Conservation (phyloP, 2,888 invertebrate genomes). For the Oxycera nigricornis region DNA sequence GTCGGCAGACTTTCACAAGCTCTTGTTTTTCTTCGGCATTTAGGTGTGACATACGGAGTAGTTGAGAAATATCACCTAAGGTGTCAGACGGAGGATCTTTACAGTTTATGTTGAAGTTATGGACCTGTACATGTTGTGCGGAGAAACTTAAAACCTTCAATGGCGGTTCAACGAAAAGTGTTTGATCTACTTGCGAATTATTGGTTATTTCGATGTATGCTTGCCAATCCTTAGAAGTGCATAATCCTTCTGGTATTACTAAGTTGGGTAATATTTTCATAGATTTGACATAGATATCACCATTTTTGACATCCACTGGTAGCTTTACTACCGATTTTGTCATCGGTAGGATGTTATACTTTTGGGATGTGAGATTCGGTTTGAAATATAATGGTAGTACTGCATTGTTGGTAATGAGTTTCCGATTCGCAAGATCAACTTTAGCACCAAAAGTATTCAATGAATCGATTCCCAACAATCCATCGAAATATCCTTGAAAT, state of each 20-base stretch:
- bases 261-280: not conserved
- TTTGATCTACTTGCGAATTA: not conserved
- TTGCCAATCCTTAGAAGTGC: too few relatives aligned
- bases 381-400: not conserved
- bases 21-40: slow-evolving; percentile 1
- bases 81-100: not conserved
- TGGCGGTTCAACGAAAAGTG: too few relatives aligned
- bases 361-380: slow-evolving; percentile 7
- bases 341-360: not conserved
- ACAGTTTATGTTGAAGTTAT: not conserved
- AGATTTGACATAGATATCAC: not conserved
- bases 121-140: not conserved
- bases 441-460: slow-evolving; percentile 26
- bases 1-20: not conserved
- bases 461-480: slow-evolving; percentile 22
- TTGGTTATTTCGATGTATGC: not conserved
- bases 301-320: slow-evolving; percentile 1
- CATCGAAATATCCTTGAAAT: slow-evolving; percentile 41
- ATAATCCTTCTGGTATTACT: not conserved
- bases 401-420: slow-evolving; percentile 34
- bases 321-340: not conserved
- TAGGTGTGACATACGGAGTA: not conserved
- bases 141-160: too few relatives aligned
- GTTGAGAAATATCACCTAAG: not conserved
- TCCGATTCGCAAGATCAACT: slow-evolving; percentile 18